Base-by-base conservation (phyloP, 2,888 invertebrate genomes). In the Liodrosophila aerea region DNA sequence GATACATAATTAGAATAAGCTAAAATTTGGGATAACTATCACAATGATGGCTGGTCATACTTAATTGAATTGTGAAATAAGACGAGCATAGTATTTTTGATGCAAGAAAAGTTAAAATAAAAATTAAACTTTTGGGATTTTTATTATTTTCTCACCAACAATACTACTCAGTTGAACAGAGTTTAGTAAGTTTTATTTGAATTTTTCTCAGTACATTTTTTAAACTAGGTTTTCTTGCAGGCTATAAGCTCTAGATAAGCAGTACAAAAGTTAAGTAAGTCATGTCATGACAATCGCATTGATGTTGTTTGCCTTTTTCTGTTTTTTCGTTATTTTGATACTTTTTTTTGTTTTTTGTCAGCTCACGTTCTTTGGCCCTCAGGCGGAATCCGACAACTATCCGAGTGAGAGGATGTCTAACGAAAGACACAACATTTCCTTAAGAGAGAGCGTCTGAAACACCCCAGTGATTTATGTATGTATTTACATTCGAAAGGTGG, bases 261-360 rank as follows among this genome's bases (percentile, higher is more conserved):
- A 36, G 62, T 58, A 63, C 60, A 66, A 73, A 63, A 73, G 77
- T 76, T 81, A 84, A 81, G 84, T 84, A 81, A 81, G 80, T 67
- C 80, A 80, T 80, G 80, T 77, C 84, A 81, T 81, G 82, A 67
- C 84, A 80, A 81, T 83, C 81, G 64, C 76, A 68, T 49, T 62
- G 76, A 68, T 64, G 69, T 72, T 69, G 58, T 45, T 65, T 54
- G 62, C 43, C 9, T 41, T 45, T 34, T 41, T 27, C 12, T 33
- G 34, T 7, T 27, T 29, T 22, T 36, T 16, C 18, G 1, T 27
- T 45, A 33, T 9, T 41, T 29, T 39, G 30, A 16, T 18, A 2
- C 31, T 46, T 41, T 41, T 67, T 52, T 39, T 46, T 52, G 31
- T 56, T 64, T 62, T 60, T 53, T 40, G 49, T 61, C 51, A 57